Evolutionary conservation across 2,113 vertebrate genomes (phyloP).

Genomic region (Clarias macrocephalus): DNA sequence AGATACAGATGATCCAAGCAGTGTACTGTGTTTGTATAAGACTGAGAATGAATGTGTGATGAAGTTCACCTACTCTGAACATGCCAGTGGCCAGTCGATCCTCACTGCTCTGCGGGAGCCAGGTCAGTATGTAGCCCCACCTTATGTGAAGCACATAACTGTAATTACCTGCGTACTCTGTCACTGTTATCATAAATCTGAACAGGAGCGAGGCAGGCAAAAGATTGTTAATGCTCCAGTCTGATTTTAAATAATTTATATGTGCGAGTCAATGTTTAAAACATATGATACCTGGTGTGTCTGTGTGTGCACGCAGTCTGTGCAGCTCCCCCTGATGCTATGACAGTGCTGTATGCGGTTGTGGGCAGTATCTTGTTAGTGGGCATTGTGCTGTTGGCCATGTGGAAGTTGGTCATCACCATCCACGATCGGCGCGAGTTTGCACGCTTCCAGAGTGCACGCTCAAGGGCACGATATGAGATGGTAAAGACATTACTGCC

Average conservation of each 20-base stretch:
- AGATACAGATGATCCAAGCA: conserved; percentile 80
- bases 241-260: background rate
- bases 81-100: conserved; percentile 84
- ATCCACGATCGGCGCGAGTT: conserved; percentile 91
- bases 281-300: background rate
- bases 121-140: conserved; percentile 69
- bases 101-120: conserved; percentile 89
- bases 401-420: conserved; percentile 94
- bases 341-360: conserved; percentile 84
- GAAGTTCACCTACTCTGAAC: conserved; percentile 93
- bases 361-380: conserved; percentile 88
- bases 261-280: background rate
- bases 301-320: conserved; percentile 76
- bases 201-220: background rate
- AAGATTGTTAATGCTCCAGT: background rate
- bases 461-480: conserved; percentile 89
- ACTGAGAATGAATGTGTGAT: conserved; percentile 91
- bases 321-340: conserved; percentile 73
- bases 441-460: conserved; percentile 88
- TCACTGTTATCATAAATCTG: background rate
- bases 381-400: conserved; percentile 81
- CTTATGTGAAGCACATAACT: background rate
- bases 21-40: conserved; percentile 87
- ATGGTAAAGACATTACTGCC: conserved; percentile 79
- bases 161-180: background rate